Conservation (phyloP, 2,888 invertebrate genomes). For the Andrena dorsata region DNA sequence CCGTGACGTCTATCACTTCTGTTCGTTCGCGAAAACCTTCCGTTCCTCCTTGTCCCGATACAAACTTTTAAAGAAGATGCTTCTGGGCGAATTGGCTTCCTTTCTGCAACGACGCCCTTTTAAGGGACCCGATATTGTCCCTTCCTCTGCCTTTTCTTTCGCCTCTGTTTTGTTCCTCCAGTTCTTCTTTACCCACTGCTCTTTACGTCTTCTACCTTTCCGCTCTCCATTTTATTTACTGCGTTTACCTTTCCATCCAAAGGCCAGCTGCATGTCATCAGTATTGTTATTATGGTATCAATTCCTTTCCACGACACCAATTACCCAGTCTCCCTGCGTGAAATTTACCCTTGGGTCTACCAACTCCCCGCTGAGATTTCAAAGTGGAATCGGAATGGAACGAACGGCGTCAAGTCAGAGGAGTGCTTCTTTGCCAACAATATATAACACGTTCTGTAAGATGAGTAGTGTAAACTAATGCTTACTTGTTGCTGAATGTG, state of each 20-base stretch:
- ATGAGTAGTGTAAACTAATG: no score
- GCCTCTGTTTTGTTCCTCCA: background rate
- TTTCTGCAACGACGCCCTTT: conserved; percentile 75
- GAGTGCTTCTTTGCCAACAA: no score
- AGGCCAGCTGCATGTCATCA: conserved; percentile 73
- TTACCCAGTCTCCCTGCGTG: conserved; percentile 64
- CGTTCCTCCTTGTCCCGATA: conserved; percentile 74
- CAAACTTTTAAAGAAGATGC: conserved; percentile 83
- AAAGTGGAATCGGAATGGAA: conserved; percentile 43
- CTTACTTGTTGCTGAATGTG: no score
- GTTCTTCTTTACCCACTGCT: conserved; percentile 33
- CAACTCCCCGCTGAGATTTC: conserved; percentile 40
- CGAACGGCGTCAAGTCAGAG: no score
- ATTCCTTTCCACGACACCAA: conserved; percentile 75
- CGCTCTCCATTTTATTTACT: background rate
- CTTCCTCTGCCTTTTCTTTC: conserved; percentile 23
- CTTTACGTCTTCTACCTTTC: conserved; percentile 43
- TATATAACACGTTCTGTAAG: no score
- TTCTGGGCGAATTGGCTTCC: conserved; percentile 80
- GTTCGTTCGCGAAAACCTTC: conserved; percentile 64
- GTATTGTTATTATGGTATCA: conserved; percentile 76
- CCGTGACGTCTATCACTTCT: conserved; percentile 67
- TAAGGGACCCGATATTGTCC: conserved; percentile 66
- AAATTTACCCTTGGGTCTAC: conserved; percentile 43
- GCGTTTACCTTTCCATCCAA: conserved; percentile 23